Evolutionary conservation across 2,113 vertebrate species (phyloP).

Genomic region (Myiagra hebetior): DNA sequence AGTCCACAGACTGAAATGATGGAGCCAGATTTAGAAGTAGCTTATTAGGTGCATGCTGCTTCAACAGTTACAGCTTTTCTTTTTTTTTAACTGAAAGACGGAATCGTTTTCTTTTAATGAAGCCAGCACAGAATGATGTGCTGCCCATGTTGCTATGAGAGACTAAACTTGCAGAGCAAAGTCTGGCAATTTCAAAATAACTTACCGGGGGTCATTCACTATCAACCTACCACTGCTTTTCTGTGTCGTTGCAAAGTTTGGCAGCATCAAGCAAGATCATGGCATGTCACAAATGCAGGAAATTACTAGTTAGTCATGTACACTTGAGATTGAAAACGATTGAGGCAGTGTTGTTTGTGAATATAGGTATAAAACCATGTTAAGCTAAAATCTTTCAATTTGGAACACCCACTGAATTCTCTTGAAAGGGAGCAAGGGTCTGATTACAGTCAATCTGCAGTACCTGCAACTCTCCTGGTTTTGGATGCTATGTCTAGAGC

Average conservation of each 20-base stretch:
- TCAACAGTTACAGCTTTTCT: slow-evolving; percentile 46
- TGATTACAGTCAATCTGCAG: not conserved
- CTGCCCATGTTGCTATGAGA: slow-evolving; percentile 37
- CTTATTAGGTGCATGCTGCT: slow-evolving; percentile 60
- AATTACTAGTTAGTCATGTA: not conserved
- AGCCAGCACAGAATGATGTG: slow-evolving; percentile 28
- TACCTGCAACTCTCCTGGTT: not conserved
- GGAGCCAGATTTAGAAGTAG: slow-evolving; percentile 56
- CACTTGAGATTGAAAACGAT: not conserved
- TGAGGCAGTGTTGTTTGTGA: not conserved
- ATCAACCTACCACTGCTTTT: not conserved
- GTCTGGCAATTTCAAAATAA: not conserved
- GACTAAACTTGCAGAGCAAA: slow-evolving; percentile 31
- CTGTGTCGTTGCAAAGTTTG: not conserved
- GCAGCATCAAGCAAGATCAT: not conserved
- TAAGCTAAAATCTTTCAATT: not conserved
- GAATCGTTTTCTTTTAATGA: slow-evolving; percentile 52
- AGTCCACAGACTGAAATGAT: slow-evolving; percentile 45
- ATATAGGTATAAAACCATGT: not conserved
- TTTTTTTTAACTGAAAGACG: slow-evolving; percentile 22
- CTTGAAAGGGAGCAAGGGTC: not conserved
- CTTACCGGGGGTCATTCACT: not conserved
- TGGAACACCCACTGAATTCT: not conserved
- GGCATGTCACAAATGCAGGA: slow-evolving; percentile 6
- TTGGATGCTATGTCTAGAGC: not conserved